These are phyloP conservation scores for Bombus turneri DNA, from an alignment of 1,140 invertebrate species.

Conservation along the genomic window DNA sequence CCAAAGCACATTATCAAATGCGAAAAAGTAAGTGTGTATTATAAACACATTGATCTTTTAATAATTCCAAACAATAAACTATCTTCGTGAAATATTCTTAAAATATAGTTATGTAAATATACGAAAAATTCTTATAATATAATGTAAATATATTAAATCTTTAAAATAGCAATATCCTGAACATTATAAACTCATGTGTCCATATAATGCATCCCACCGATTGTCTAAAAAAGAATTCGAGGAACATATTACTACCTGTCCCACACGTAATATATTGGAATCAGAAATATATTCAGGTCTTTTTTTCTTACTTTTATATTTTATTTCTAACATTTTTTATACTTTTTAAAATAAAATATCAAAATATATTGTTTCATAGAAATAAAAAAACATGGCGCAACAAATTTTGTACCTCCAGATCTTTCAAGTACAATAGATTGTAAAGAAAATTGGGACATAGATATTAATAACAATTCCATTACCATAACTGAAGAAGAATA, in stretches of 20 bases:
- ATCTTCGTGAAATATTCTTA: neutral
- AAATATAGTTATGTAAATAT: neutral
- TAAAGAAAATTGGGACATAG: conserved; percentile 63
- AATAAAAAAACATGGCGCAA: conserved; percentile 25
- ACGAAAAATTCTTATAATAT: too few species aligned
- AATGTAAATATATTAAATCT: conserved; percentile 8
- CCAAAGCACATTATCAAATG: conserved; percentile 77
- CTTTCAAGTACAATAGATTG: conserved; percentile 32
- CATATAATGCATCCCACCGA: conserved; percentile 77
- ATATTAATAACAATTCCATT: neutral
- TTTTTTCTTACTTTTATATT: conserved; percentile 1
- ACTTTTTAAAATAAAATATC: neutral
- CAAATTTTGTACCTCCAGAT: conserved; percentile 18
- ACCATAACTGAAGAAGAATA: neutral
- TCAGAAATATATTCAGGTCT: conserved; percentile 27
- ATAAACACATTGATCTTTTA: neutral
- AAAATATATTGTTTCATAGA: conserved; percentile 22
- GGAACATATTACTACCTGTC: conserved; percentile 70
- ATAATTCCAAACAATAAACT: neutral
- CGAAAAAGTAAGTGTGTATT: conserved; percentile 70
- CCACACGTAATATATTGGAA: conserved; percentile 38
- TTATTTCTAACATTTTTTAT: neutral
- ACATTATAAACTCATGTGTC: conserved; percentile 74
- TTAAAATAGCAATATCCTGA: conserved; percentile 72
- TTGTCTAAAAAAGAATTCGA: conserved; percentile 67